phyloP scores from a whole-genome alignment of 2,797 vertebrate species.

The Vipera ursinii region DNA sequence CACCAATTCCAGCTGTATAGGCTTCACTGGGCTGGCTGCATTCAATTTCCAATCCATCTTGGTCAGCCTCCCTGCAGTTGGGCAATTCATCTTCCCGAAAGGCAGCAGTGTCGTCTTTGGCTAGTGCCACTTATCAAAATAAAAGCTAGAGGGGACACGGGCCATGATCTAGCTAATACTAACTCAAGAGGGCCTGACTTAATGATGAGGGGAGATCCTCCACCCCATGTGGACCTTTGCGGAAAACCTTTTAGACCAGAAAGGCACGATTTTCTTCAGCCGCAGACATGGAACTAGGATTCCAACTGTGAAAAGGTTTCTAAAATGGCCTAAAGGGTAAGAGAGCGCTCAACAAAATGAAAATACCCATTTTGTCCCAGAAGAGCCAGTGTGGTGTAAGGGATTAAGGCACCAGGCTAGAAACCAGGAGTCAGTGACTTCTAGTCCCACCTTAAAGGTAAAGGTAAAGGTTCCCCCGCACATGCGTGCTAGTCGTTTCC shows the following conservation, averaged over 20 bases:
- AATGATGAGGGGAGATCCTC: neutral
- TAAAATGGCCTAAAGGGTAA: neutral
- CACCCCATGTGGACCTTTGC: neutral
- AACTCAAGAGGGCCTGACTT: neutral
- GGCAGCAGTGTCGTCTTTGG: neutral
- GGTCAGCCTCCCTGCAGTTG: neutral
- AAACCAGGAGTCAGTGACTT: too few relatives aligned
- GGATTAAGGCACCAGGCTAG: neutral
- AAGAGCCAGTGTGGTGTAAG: neutral
- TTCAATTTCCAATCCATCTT: conserved; percentile 12
- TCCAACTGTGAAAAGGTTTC: neutral
- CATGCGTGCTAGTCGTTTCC: too few relatives aligned
- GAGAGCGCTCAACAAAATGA: neutral
- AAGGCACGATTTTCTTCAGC: neutral
- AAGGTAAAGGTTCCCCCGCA: too few relatives aligned
- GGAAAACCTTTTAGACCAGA: neutral
- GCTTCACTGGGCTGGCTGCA: neutral
- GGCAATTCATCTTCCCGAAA: neutral
- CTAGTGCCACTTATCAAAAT: neutral
- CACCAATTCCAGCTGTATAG: neutral
- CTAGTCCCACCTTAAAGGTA: too few relatives aligned
- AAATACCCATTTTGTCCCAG: neutral
- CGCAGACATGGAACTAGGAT: neutral
- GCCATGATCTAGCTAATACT: neutral
- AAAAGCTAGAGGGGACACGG: neutral